Percentiles rank a stretch among this genome's conserved stretches.
Conservation (phyloP, 2,797 vertebrate species). For the Aratinga solstitialis region DNA sequence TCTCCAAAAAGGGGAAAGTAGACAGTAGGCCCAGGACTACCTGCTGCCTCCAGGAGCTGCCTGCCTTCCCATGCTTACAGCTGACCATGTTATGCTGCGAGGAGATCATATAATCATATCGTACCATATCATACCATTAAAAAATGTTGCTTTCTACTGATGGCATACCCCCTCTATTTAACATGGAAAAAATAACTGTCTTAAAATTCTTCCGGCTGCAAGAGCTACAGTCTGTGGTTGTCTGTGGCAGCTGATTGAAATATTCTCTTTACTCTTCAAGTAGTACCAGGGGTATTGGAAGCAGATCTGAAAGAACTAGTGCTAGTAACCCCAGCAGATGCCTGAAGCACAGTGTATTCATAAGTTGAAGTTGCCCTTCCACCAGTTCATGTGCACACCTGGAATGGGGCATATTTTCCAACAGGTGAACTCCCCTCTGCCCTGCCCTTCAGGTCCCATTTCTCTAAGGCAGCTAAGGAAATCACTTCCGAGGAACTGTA, state of each 20-base stretch:
- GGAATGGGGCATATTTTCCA: conserved; percentile 55
- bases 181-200: conserved; percentile 39
- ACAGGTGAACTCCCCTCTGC: conserved; percentile 23
- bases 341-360: conserved; percentile 13
- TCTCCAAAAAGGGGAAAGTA: background rate
- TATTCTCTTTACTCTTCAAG: conserved; percentile 41
- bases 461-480: conserved; percentile 53
- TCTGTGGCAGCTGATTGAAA: conserved; percentile 38
- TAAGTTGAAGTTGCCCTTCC: conserved; percentile 30
- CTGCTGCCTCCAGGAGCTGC: background rate
- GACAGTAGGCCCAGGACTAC: background rate
- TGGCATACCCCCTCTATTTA: conserved; percentile 13
- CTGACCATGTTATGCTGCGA: background rate
- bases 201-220: conserved; percentile 38
- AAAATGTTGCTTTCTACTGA: background rate
- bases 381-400: conserved; percentile 21
- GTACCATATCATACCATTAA: background rate
- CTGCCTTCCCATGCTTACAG: background rate
- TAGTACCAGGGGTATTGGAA: conserved; percentile 45
- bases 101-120: background rate
- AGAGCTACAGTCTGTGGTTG: conserved; percentile 27
- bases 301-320: conserved; percentile 49
- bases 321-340: conserved; percentile 41
- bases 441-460: conserved; percentile 46
- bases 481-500: conserved; percentile 31